Base-by-base conservation (phyloP, 2,113 vertebrate genomes). In the Notothenia coriiceps region DNA sequence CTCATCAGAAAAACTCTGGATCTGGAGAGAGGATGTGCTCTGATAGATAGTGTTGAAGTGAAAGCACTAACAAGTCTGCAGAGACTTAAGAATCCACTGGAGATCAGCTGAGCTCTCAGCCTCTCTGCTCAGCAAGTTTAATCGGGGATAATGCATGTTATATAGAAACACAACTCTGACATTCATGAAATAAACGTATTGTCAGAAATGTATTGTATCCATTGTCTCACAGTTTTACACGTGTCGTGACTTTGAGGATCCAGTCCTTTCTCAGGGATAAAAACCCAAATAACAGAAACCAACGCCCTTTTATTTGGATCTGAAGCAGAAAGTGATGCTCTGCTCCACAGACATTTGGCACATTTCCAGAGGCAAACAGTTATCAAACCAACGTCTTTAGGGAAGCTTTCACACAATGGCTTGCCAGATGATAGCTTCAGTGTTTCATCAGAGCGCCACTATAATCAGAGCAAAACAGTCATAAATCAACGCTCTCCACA, bases 1-100 rank as follows among this genome's bases (percentile, higher is more conserved):
- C n/a, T 44, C 70, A 77, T 83, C 74, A 74, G 69, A 40, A 78
- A 4, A 84, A 79, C 77, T 79, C 78, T 86, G 76, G 47, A 80
- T 86, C 61, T 72, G 69, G 51, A 68, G 79, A 69, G 67, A 85
- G 33, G 47, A 66, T 60, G 63, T 5, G 18, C 29, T 83, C 66
- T 85, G 90, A 81, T 85, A 90, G 83, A 49, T 63, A 61, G 55
- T 70, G 79, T 77, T 65, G 71, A 79, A 51, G 77, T 43, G 74
- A 77, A 80, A 18, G 2, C 78, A 78, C 63, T 88, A 88, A 92
- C 82, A 90, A 86, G 91, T 82, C 87, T 67, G 12, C 65, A 84
- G 84, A 79, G 84, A 84, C 49, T 20, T 10, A 43, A 70, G 44
- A 65, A 78, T 69, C 49, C 66, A 74, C 82, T 17, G 60, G 80